Percentiles rank a stretch among this genome's conserved stretches.
Conservation (phyloP, 2,888 invertebrate species). For the Ectobius pallidus region DNA sequence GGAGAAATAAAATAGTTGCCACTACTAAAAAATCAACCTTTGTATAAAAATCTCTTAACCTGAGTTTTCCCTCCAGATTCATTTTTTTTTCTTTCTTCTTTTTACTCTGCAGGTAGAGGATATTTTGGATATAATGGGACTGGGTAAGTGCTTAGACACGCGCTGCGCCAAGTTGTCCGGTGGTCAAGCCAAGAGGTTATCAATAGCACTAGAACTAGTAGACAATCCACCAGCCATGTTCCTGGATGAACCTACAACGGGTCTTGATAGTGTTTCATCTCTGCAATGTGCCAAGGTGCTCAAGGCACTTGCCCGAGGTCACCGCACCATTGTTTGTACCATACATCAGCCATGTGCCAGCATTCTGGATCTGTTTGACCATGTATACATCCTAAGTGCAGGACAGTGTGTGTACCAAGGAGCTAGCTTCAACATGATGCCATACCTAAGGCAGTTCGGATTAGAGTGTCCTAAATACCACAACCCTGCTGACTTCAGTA, state of each 20-base stretch:
- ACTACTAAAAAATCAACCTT: no score
- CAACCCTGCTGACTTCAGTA: conserved; percentile 67
- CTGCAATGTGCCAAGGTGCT: conserved; percentile 60
- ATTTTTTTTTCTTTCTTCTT: no score
- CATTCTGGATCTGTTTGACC: conserved; percentile 63
- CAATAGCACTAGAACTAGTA: conserved; percentile 64
- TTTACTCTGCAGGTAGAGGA: conserved; percentile 57
- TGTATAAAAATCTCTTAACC: no score
- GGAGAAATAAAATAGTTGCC: no score
- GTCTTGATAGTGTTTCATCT: conserved; percentile 62
- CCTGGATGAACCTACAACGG: conserved; percentile 68
- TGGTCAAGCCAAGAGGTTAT: conserved; percentile 63
- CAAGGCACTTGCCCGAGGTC: conserved; percentile 58
- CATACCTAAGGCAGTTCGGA: conserved; percentile 59
- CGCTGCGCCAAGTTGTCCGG: conserved; percentile 60
- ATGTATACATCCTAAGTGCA: conserved; percentile 63
- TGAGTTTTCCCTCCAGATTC: no score
- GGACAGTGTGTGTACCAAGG: conserved; percentile 65
- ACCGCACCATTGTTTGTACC: conserved; percentile 63
- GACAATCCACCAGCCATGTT: conserved; percentile 68
- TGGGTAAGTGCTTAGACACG: conserved; percentile 57
- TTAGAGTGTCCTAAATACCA: conserved; percentile 64
- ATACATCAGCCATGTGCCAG: conserved; percentile 67
- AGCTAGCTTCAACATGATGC: conserved; percentile 57
- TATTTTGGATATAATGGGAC: conserved; percentile 59